These are phyloP conservation scores for Paramacrobiotus metropolitanus DNA, from an alignment of 1,140 invertebrate species.

Conservation along the genomic window DNA sequence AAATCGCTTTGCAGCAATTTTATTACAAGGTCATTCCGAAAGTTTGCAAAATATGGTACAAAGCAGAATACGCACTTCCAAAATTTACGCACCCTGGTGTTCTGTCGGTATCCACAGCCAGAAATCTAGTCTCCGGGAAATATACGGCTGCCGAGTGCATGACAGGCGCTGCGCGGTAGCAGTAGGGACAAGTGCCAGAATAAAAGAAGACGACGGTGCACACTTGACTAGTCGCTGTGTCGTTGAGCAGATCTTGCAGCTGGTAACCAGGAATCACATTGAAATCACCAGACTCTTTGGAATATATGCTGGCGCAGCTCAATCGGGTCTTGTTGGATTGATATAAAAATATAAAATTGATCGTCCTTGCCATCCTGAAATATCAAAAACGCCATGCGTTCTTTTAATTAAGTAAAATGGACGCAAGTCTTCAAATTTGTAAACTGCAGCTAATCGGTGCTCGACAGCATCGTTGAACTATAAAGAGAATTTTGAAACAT, in stretches of 20 bases:
- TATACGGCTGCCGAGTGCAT: constrained; percentile 1
- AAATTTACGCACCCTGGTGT: no score
- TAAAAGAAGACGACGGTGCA: constrained; percentile 2
- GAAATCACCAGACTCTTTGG: neutral
- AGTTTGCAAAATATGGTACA: no score
- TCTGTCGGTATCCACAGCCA: neutral
- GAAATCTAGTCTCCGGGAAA: neutral
- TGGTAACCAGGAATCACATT: neutral
- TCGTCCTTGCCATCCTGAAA: neutral
- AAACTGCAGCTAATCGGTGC: neutral
- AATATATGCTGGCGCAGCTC: neutral
- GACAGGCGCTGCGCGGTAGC: neutral
- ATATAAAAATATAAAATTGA: neutral
- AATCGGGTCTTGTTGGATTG: neutral
- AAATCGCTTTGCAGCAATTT: no score
- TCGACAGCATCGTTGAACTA: neutral
- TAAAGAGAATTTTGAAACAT: neutral
- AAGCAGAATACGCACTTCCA: no score
- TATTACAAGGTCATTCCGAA: no score
- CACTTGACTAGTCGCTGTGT: neutral
- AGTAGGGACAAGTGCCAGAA: neutral
- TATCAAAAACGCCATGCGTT: no score
- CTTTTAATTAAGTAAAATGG: no score
- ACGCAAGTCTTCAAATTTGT: no score
- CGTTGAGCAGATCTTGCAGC: neutral